Percentiles rank a stretch among this genome's conserved stretches.
Evolutionary conservation across 2,888 invertebrate species (phyloP).

Genomic region (Latheticus oryzae): DNA sequence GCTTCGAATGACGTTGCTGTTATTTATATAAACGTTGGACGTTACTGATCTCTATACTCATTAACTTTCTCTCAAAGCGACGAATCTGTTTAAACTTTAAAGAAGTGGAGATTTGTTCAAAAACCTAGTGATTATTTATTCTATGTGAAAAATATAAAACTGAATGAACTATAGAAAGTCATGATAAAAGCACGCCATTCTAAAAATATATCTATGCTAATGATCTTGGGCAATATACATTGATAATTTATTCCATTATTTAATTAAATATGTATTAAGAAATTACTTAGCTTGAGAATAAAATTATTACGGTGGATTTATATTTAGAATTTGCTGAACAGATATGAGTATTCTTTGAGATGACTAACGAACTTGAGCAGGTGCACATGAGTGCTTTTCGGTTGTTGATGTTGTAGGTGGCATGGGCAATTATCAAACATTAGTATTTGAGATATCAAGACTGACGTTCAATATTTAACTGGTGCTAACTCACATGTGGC

Average conservation of each 20-base stretch:
- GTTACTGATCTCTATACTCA: slow-evolving; percentile 17
- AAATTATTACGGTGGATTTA: too few relatives aligned
- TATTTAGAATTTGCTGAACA: slow-evolving; percentile 7
- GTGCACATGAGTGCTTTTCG: slow-evolving; percentile 20
- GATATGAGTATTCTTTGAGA: slow-evolving; percentile 26
- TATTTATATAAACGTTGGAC: slow-evolving; percentile 30
- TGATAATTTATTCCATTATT: too few relatives aligned
- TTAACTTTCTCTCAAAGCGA: slow-evolving; percentile 11
- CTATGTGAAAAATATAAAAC: slow-evolving; percentile 8
- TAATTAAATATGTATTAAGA: too few relatives aligned
- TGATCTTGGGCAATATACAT: slow-evolving; percentile 19
- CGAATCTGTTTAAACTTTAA: slow-evolving; percentile 14
- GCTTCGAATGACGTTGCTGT: slow-evolving; percentile 23
- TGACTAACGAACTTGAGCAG: slow-evolving; percentile 28
- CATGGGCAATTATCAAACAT: slow-evolving; percentile 29
- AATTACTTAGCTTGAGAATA: too few relatives aligned
- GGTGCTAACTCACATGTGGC: slow-evolving; percentile 13
- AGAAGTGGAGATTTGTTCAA: neutral
- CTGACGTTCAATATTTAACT: slow-evolving; percentile 29
- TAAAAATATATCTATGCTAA: slow-evolving; percentile 21
- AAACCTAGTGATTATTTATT: neutral
- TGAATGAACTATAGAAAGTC: slow-evolving; percentile 19
- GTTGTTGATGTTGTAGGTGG: slow-evolving; percentile 18
- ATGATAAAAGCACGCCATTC: slow-evolving; percentile 30
- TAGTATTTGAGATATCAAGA: slow-evolving; percentile 31